These are phyloP conservation scores for Drosophila nikananu DNA, from an alignment of 1,140 invertebrate genomes.

Conservation along the genomic window DNA sequence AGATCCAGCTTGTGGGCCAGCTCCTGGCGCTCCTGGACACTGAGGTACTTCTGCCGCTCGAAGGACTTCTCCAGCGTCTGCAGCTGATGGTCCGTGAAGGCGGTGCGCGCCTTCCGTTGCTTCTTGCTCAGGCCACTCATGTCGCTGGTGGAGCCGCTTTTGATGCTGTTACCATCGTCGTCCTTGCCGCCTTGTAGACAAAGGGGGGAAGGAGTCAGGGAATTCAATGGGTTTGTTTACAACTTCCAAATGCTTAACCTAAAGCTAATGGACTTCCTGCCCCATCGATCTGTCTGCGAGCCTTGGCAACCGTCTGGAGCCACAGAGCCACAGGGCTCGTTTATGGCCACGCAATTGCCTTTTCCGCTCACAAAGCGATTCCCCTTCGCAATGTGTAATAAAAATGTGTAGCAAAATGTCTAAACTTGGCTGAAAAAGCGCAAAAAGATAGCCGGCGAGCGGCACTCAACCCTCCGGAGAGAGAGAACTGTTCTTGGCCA, in stretches of 20 bases:
- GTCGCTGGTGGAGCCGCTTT: constrained; percentile 83
- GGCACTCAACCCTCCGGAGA: constrained; percentile 4
- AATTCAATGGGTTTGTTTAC: too few species aligned
- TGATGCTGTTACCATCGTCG: constrained; percentile 84
- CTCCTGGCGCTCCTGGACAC: constrained; percentile 99
- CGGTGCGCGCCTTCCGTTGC: constrained; percentile 98
- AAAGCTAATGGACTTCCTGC: neutral
- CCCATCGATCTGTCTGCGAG: constrained; percentile 6
- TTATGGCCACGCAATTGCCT: constrained; percentile 56
- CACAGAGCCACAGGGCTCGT: constrained; percentile 32
- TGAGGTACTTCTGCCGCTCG: constrained; percentile 99
- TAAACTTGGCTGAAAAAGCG: constrained; percentile 49
- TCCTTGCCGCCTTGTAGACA: constrained; percentile 81
- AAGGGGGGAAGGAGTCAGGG: too few species aligned
- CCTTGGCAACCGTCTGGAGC: constrained; percentile 11
- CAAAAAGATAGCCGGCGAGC: constrained; percentile 10
- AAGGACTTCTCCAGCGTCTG: constrained; percentile 99
- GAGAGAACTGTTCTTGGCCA: constrained; percentile 6
- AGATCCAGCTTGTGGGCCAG: constrained; percentile 97
- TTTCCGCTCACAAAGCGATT: constrained; percentile 54
- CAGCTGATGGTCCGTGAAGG: constrained; percentile 99
- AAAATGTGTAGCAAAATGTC: constrained; percentile 63
- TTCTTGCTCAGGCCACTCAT: constrained; percentile 92
- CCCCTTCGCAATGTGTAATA: constrained; percentile 38
- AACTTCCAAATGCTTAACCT: neutral